Conservation (phyloP, 2,888 invertebrate species). For the Cryptocephalus primarius region DNA sequence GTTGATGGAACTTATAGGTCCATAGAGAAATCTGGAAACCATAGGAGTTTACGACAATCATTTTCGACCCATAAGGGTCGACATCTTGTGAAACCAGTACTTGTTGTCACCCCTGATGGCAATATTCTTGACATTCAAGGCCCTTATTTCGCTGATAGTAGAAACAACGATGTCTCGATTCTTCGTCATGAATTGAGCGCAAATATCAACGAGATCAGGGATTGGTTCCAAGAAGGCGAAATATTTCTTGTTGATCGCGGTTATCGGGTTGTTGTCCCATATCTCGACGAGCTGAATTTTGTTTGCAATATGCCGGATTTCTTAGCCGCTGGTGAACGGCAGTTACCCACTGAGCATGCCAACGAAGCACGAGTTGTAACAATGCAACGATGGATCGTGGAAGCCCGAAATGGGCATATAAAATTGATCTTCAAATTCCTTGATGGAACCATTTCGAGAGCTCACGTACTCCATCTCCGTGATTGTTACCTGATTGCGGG, state of each 20-base stretch:
- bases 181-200: background rate
- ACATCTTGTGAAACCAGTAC: constrained; percentile 3
- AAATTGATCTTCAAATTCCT: background rate
- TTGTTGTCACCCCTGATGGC: constrained; percentile 4
- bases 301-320: background rate
- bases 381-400: background rate
- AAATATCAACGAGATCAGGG: background rate
- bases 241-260: constrained; percentile 1
- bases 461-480: background rate
- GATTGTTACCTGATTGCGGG: background rate
- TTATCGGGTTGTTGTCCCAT: background rate
- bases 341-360: background rate
- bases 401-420: background rate
- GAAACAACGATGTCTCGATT: background rate
- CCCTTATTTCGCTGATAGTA: constrained; percentile 2
- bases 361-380: background rate
- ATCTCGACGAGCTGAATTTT: background rate
- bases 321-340: background rate
- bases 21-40: background rate
- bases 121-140: constrained; percentile 4
- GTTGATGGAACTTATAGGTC: background rate
- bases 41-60: background rate
- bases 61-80: constrained; percentile 2
- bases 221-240: background rate
- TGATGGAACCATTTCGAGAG: background rate